Conservation (phyloP, 2,888 invertebrate genomes). For the Lasioglossum leucozonium region DNA sequence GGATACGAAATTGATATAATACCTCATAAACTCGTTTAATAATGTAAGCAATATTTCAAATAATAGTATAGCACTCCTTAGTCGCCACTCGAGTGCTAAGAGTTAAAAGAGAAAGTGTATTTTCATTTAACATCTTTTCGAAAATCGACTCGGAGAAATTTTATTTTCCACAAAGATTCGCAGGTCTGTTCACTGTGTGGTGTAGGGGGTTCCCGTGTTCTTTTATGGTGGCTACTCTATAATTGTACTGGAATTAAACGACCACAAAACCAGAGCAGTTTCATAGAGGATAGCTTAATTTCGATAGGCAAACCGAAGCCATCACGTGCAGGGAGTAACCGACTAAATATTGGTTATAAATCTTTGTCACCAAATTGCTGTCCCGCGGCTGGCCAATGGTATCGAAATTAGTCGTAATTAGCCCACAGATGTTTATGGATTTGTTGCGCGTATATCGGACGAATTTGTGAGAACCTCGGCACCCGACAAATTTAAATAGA, state of each 20-base stretch:
- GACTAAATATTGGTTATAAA: slow-evolving; percentile 10
- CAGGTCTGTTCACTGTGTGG: not conserved
- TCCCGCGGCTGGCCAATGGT: slow-evolving; percentile 10
- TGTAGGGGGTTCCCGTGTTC: not conserved
- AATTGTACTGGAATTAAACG: not conserved
- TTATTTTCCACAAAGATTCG: too few relatives aligned
- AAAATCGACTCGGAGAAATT: too few relatives aligned
- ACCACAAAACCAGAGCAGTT: not conserved
- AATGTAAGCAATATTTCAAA: too few relatives aligned
- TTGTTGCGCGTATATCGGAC: not conserved
- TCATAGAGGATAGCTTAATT: not conserved
- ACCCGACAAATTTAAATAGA: not conserved
- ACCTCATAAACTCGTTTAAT: too few relatives aligned
- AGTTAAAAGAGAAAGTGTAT: not conserved
- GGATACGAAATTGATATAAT: too few relatives aligned
- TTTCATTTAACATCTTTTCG: not conserved
- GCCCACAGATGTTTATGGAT: not conserved
- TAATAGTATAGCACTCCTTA: too few relatives aligned
- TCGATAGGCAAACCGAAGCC: not conserved
- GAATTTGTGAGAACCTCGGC: not conserved
- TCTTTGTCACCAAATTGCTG: slow-evolving; percentile 11
- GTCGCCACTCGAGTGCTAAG: too few relatives aligned
- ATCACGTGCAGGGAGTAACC: not conserved
- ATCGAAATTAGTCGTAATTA: slow-evolving; percentile 11
- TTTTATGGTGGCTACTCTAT: not conserved